A percentile compares a stretch with the other conserved stretches of the same genome.
Evolutionary conservation across 2,113 vertebrate species (phyloP).

Genomic region (Shinisaurus crocodilurus): DNA sequence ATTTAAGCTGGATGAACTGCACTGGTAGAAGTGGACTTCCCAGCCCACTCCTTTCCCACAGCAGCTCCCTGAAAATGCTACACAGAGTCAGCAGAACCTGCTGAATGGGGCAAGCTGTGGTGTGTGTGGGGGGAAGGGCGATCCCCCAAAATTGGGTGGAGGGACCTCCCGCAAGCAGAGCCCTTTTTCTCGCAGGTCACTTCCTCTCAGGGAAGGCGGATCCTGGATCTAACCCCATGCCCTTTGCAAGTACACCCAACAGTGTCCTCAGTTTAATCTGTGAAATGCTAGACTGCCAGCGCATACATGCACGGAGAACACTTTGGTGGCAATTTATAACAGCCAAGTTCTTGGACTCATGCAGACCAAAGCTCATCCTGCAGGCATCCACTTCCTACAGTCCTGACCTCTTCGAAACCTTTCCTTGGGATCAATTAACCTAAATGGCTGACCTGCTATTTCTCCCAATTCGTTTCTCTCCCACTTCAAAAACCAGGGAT

Average conservation of each 20-base stretch:
- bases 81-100: too few species aligned
- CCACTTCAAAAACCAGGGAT: slow-evolving; percentile 45
- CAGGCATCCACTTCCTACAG: not conserved
- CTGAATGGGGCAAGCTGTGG: too few species aligned
- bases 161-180: too few species aligned
- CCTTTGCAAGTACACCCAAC: not conserved
- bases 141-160: too few species aligned
- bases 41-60: too few species aligned
- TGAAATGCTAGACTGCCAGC: not conserved
- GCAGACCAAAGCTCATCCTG: not conserved
- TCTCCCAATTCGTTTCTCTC: not conserved
- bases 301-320: not conserved
- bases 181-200: too few species aligned
- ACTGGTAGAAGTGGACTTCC: too few species aligned
- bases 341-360: not conserved
- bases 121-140: too few species aligned
- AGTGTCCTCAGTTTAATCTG: not conserved
- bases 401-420: slow-evolving; percentile 17
- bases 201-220: too few species aligned
- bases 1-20: too few species aligned
- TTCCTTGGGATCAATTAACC: slow-evolving; percentile 43
- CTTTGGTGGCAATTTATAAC: not conserved
- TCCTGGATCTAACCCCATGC: too few species aligned
- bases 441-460: slow-evolving; percentile 46
- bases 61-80: too few species aligned